Evolutionary conservation across 2,888 invertebrate species (phyloP), one percentile per base, ranked within the genome.

Genomic region (Biston stratarius): DNA sequence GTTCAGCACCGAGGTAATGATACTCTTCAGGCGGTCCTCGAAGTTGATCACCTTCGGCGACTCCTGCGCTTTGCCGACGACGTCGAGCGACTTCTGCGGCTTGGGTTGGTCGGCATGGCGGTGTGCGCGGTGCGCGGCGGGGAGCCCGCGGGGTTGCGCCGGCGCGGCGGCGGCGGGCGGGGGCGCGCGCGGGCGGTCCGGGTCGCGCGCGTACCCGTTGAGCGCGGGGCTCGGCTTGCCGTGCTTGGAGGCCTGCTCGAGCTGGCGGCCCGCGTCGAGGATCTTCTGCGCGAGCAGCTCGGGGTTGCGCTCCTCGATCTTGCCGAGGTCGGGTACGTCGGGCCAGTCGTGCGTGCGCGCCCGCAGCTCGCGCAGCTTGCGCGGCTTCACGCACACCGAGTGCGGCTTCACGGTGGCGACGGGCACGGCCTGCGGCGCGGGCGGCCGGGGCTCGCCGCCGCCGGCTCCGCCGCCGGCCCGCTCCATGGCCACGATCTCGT

Each of bases 301-400:
- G 0, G 98, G 98, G 90, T 98, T 98, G 84, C 97, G 97, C 84
- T 98, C 98, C 83, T 98, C 97, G 68, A 98, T 98, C 89, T 98
- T 98, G 0, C 97, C 97, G 60, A 98, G 96, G 77, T 98, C 97
- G 1, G 98, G 98, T 40, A 98, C 97, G 78, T 98, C 97, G 0
- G 98, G 98, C 98, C 98, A 98, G 83, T 98, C 98, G 82, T 98
- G 97, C 0, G 97, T 97, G 3, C 98, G 95, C 7, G 97, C 96
- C 15, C 97, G 95, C 77, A 96, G 96, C 76, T 97, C 97, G 38
- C 97, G 94, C 0, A 95, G 92, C 77, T 95, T 88, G 52, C 92
- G 80, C 45, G 92, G 92, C 75, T 89, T 87, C 67, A 80, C 77
- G 80, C 94, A 84, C 76, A 89, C 80, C 40, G 91, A 77, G 82